phyloP scores from a whole-genome alignment of 2,888 invertebrate genomes.

The Spialia ferax region DNA sequence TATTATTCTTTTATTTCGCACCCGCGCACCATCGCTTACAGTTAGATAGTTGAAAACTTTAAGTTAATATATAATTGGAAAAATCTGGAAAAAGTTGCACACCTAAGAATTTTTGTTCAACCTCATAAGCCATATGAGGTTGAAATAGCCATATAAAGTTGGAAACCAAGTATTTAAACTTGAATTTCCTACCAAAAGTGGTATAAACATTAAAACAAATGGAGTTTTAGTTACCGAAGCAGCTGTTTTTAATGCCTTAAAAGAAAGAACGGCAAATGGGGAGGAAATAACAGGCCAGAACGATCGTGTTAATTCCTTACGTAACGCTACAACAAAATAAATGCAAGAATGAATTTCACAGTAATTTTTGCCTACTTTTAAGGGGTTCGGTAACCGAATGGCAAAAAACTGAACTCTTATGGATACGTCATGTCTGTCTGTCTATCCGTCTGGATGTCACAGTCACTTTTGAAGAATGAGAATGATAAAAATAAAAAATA shows the following conservation, averaged over 20 bases:
- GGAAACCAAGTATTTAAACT: constrained; percentile 24
- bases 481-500: too few relatives aligned
- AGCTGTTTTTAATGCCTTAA: constrained; percentile 40
- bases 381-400: too few relatives aligned
- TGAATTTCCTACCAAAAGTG: constrained; percentile 28
- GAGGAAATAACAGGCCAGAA: constrained; percentile 35
- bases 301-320: constrained; percentile 38
- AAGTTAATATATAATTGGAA: too few relatives aligned
- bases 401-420: too few relatives aligned
- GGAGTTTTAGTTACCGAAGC: constrained; percentile 38
- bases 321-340: constrained; percentile 37
- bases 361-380: constrained; percentile 21
- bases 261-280: constrained; percentile 37
- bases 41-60: too few relatives aligned
- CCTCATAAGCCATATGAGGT: too few relatives aligned
- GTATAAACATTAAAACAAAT: constrained; percentile 38
- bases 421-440: too few relatives aligned
- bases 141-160: constrained; percentile 13
- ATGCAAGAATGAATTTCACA: constrained; percentile 29
- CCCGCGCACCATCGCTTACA: too few relatives aligned
- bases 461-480: too few relatives aligned
- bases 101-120: not conserved
- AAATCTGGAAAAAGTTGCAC: not conserved
- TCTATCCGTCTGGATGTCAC: too few relatives aligned
- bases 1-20: too few relatives aligned